Evolutionary conservation across 2,797 vertebrate genomes (phyloP).

Genomic region (Anomalospiza imberbis): DNA sequence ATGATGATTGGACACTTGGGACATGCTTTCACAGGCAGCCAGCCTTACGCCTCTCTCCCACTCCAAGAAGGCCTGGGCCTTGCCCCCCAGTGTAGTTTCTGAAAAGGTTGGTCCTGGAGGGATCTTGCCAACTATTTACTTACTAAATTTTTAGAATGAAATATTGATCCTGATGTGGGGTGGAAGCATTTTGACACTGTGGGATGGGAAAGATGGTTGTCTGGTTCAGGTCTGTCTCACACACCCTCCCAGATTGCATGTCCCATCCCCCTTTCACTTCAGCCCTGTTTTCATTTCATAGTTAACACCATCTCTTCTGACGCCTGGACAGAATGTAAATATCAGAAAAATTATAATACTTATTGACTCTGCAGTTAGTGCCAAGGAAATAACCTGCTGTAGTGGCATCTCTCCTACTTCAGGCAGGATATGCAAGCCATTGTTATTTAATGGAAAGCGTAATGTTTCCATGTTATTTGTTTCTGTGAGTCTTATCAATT

Average conservation of each 20-base stretch:
- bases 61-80: neutral
- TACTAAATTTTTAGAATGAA: neutral
- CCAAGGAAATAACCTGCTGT: neutral
- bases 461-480: neutral
- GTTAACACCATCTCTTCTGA: neutral
- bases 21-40: rapidly evolving
- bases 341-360: neutral
- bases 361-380: neutral
- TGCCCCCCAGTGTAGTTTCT: rapidly evolving
- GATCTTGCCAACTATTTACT: neutral
- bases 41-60: rapidly evolving
- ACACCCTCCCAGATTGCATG: rapidly evolving
- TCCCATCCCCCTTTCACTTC: neutral
- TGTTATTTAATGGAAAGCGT: neutral
- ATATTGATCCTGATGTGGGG: rapidly evolving
- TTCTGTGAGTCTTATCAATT: neutral
- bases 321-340: neutral
- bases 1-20: rapidly evolving
- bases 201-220: neutral
- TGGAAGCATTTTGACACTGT: neutral
- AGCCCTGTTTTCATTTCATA: neutral
- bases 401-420: neutral
- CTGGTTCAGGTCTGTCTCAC: neutral
- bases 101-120: neutral
- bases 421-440: neutral